A percentile compares a stretch with the other conserved stretches of the same genome.
Conservation (phyloP, 2,888 invertebrate species). For the Pasiphila rectangulata region DNA sequence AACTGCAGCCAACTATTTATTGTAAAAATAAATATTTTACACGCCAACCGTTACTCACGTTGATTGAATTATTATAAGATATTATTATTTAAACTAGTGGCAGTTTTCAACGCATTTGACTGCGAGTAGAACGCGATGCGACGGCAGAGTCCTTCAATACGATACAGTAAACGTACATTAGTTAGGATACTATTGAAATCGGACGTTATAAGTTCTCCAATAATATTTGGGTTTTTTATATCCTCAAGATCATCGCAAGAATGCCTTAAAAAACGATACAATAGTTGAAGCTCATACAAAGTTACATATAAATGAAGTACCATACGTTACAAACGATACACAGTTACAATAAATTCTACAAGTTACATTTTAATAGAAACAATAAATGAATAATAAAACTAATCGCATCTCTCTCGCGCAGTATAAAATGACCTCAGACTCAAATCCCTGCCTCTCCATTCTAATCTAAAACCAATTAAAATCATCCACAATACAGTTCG, state of each 20-base stretch:
- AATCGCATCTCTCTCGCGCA: slow-evolving; percentile 35
- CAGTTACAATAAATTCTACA: slow-evolving; percentile 45
- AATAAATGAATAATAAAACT: slow-evolving; percentile 81
- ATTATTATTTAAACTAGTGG: slow-evolving; percentile 73
- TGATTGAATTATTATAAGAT: slow-evolving; percentile 61
- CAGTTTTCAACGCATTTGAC: slow-evolving; percentile 67
- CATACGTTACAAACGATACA: slow-evolving; percentile 56
- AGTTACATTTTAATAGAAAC: slow-evolving; percentile 64
- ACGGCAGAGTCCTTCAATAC: slow-evolving; percentile 38
- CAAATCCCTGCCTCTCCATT: slow-evolving; percentile 36
- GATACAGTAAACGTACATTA: slow-evolving; percentile 37
- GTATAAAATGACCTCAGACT: slow-evolving; percentile 51
- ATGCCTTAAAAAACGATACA: slow-evolving; percentile 27
- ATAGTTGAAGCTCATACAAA: slow-evolving; percentile 66
- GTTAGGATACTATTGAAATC: slow-evolving; percentile 46
- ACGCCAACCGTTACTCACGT: slow-evolving; percentile 56
- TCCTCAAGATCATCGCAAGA: slow-evolving; percentile 16
- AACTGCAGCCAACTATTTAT: slow-evolving; percentile 51
- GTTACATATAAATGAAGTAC: slow-evolving; percentile 62
- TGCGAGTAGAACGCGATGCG: slow-evolving; percentile 37
- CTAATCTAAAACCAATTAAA: slow-evolving; percentile 32
- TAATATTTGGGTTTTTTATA: slow-evolving; percentile 25
- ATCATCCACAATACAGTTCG: slow-evolving; percentile 18
- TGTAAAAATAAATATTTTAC: slow-evolving; percentile 58
- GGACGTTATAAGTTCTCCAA: slow-evolving; percentile 44